Conservation (phyloP, 2,797 vertebrate genomes). For the Syngnathus rostellatus region DNA sequence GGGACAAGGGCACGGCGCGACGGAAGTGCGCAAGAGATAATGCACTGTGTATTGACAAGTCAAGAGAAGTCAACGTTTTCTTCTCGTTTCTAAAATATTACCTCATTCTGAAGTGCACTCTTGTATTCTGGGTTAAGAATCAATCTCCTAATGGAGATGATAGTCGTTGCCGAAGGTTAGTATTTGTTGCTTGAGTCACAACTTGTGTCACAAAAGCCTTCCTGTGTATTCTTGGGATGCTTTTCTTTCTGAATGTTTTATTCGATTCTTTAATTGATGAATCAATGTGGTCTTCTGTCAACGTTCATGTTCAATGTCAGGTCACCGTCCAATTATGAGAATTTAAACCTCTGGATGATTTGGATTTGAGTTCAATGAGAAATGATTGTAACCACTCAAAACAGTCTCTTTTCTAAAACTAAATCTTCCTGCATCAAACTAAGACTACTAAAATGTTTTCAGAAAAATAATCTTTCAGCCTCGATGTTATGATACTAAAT, state of each 20-base stretch:
- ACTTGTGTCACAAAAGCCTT: conserved; percentile 48
- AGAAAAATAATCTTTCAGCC: conserved; percentile 31
- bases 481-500: conserved; percentile 45
- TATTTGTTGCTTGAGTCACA: conserved; percentile 38
- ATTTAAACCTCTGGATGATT: neutral
- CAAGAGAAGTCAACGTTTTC: conserved; percentile 30
- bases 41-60: conserved; percentile 53
- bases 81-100: conserved; percentile 24
- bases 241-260: conserved; percentile 43
- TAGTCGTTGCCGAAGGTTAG: conserved; percentile 48
- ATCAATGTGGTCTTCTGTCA: neutral
- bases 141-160: conserved; percentile 57
- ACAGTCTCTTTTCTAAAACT: neutral
- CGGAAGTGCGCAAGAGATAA: conserved; percentile 42
- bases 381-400: neutral
- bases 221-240: conserved; percentile 30
- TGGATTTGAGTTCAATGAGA: neutral
- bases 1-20: conserved; percentile 12
- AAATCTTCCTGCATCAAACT: neutral
- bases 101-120: conserved; percentile 1
- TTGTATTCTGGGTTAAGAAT: conserved; percentile 32
- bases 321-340: no score
- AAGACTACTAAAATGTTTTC: neutral
- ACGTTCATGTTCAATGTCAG: neutral
- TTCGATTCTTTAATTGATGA: neutral